phyloP scores from a whole-genome alignment of 2,113 vertebrate species.

The Tragelaphus imberbis region DNA sequence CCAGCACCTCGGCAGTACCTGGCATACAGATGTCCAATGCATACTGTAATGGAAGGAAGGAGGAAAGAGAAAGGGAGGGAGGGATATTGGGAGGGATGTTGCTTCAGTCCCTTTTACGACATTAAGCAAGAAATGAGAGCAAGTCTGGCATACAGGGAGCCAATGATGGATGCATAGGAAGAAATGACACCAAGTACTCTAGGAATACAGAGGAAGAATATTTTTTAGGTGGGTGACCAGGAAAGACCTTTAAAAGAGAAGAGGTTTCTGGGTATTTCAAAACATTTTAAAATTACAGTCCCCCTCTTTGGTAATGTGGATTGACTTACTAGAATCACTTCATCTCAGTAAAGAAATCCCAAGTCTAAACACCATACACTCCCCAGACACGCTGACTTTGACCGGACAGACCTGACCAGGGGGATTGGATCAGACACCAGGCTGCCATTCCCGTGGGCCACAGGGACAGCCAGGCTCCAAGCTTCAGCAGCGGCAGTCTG shows the following conservation, averaged over 20 bases:
- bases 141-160: neutral
- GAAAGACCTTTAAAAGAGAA: neutral
- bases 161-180: neutral
- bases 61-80: neutral
- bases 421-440: neutral
- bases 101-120: neutral
- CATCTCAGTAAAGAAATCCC: neutral
- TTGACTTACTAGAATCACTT: neutral
- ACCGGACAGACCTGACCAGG: neutral
- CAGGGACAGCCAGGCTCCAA: neutral
- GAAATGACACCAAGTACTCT: neutral
- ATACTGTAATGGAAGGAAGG: neutral
- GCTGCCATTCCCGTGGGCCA: neutral
- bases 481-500: no score
- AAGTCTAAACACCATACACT: neutral
- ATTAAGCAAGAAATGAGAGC: neutral
- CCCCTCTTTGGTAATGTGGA: neutral
- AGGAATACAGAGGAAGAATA: neutral
- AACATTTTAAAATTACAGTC: neutral
- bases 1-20: neutral
- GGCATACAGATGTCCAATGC: neutral
- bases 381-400: neutral
- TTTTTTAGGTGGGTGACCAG: neutral
- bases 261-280: neutral
- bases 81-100: fast-evolving